phyloP scores from a whole-genome alignment of 1,140 invertebrate species.

The Diorhabda elongata region DNA sequence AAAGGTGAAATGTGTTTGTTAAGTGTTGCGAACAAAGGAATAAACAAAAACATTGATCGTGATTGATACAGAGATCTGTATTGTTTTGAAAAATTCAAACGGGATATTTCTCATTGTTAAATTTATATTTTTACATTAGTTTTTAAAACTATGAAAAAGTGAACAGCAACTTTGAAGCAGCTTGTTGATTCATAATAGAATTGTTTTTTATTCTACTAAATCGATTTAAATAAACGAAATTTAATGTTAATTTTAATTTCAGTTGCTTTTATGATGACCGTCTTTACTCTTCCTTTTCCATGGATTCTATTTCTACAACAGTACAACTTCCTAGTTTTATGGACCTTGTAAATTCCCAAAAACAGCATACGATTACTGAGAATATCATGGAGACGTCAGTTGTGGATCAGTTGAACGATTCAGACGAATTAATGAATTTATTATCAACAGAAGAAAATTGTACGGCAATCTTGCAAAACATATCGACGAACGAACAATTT shows the following conservation, averaged over 20 bases:
- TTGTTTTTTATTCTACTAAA: no score
- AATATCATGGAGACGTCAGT: constrained; percentile 33
- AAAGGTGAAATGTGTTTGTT: no score
- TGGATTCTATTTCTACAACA: constrained; percentile 21
- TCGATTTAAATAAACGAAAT: not conserved
- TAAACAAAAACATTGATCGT: no score
- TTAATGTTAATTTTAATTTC: constrained; percentile 10
- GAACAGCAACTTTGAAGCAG: no score
- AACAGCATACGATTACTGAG: constrained; percentile 18
- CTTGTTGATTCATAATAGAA: no score
- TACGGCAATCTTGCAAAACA: constrained; percentile 37
- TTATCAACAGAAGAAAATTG: constrained; percentile 40
- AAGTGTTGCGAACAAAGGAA: no score
- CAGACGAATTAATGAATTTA: constrained; percentile 37
- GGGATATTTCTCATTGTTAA: no score
- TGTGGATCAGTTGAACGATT: constrained; percentile 36
- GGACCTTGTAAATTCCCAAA: constrained; percentile 27
- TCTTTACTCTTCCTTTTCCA: constrained; percentile 25
- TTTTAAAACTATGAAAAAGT: no score
- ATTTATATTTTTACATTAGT: no score
- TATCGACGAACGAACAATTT: constrained; percentile 35
- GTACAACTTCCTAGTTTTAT: constrained; percentile 26
- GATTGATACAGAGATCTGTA: no score
- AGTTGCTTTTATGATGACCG: constrained; percentile 27
- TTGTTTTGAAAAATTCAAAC: no score